Evolutionary conservation across 2,888 invertebrate species (phyloP).

Genomic region (Aquatica leii): DNA sequence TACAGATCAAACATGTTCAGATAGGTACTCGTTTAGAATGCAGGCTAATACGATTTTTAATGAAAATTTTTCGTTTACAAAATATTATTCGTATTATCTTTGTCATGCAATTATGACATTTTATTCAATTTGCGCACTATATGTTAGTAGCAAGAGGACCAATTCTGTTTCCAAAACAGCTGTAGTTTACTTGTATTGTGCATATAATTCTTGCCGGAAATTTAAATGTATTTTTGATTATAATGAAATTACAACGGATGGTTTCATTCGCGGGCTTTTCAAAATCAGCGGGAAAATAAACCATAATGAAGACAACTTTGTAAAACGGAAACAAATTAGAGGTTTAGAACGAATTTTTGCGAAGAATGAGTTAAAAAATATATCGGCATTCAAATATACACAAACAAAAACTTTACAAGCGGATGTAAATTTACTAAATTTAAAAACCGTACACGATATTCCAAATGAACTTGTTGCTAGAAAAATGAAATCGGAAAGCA

Average conservation of each 20-base stretch:
- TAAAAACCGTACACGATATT: conserved; percentile 8
- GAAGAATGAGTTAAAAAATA: not conserved
- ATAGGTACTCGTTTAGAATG: too few species aligned
- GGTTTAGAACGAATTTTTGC: not conserved
- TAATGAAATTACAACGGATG: not conserved
- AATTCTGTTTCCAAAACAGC: not conserved
- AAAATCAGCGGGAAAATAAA: not conserved
- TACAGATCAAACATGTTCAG: too few species aligned
- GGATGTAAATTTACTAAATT: not conserved
- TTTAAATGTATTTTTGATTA: not conserved
- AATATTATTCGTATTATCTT: too few species aligned
- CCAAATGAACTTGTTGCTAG: not conserved
- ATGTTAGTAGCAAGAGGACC: too few species aligned
- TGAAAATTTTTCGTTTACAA: too few species aligned
- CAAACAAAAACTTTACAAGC: not conserved
- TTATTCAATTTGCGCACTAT: not conserved
- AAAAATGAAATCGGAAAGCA: not conserved
- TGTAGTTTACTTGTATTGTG: conserved; percentile 2
- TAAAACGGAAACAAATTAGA: not conserved
- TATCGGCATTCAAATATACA: not conserved
- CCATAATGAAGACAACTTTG: not conserved
- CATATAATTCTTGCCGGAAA: not conserved
- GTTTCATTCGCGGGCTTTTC: not conserved
- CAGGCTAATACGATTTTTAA: too few species aligned
- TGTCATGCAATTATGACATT: not conserved